Evolutionary conservation across 2,888 invertebrate genomes (phyloP), one percentile per base, ranked within the genome.

Genomic region (Coenonympha glycerion): DNA sequence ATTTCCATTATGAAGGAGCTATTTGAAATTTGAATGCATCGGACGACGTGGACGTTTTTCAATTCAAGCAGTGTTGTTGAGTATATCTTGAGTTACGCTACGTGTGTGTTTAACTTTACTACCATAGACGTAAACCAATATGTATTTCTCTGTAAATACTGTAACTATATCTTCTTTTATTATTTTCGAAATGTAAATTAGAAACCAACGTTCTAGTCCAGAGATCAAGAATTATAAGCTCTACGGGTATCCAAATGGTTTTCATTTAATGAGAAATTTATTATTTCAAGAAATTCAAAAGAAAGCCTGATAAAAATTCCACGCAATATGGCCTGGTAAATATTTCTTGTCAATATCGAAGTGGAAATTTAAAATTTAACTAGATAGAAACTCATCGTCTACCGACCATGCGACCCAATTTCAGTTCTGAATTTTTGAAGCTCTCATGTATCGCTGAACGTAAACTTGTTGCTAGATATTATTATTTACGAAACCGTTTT

Each of bases 1-100:
- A 48, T 56, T 51, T 50, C 33, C 49, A 49, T 16, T 48, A 48
- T 6, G 44, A 49, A 75, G 69, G 63, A 66, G n/a, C n/a, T n/a
- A n/a, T n/a, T n/a, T n/a, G n/a, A 66, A 69, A 77, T 76, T 75
- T 72, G 64, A 71, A 76, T 76, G 68, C 72, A 58, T 60, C 60
- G 24, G 47, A 42, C 2, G 24, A 36, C 18, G 21, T 16, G 33
- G 15, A 41, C 28, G 48, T 21, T 24, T 18, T 22, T 47, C 39
- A 47, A 36, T 40, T 28, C 51, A 45, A 28, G 31, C 24, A 36
- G 51, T 48, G 19, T 19, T 47, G 36, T 41, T 47, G 18, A 50
- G 31, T 13, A 26, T 34, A n/a, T 51, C 48, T 48, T 47, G 24
- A 51, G 34, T 34, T 18, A 9, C 34, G 33, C 6, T 18, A 2